These are phyloP conservation scores for Epicampocera succincta DNA, from an alignment of 2,888 invertebrate species.

Conservation along the genomic window DNA sequence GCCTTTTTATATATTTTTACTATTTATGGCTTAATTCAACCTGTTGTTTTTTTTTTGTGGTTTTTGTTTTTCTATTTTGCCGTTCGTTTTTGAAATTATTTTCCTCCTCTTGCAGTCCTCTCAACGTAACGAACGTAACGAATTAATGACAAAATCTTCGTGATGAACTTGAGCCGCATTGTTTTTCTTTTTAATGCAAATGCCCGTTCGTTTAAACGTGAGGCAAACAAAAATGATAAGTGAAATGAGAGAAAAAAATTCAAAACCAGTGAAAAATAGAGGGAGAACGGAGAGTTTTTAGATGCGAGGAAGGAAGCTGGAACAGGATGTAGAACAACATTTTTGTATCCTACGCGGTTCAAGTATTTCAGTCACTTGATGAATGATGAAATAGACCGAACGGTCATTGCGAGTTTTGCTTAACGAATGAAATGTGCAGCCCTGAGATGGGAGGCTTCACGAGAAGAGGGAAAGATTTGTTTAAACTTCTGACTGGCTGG, in stretches of 20 bases:
- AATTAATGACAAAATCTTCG: slow-evolving; percentile 64
- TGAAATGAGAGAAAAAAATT: not conserved
- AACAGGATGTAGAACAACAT: slow-evolving; percentile 58
- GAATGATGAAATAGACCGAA: slow-evolving; percentile 4
- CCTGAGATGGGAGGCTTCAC: not conserved
- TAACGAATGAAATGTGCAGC: slow-evolving; percentile 2
- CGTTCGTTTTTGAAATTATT: slow-evolving; percentile 11
- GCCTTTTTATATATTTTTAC: not conserved
- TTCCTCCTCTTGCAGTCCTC: not conserved
- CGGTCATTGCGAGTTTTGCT: slow-evolving; percentile 12
- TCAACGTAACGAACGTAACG: slow-evolving; percentile 21
- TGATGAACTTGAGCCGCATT: slow-evolving; percentile 64
- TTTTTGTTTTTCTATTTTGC: slow-evolving; percentile 5
- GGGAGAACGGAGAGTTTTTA: not conserved
- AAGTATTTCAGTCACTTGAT: slow-evolving; percentile 22
- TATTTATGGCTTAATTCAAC: slow-evolving; percentile 40
- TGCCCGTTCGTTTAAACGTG: slow-evolving; percentile 42
- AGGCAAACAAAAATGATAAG: not conserved
- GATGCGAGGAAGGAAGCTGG: slow-evolving; percentile 54
- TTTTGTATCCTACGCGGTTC: slow-evolving; percentile 55
- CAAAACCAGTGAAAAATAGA: not conserved
- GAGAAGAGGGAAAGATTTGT: not conserved
- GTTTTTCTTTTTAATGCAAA: slow-evolving; percentile 41
- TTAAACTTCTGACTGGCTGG: slow-evolving; percentile 8
- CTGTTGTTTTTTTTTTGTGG: slow-evolving; percentile 19